Evolutionary conservation across 2,888 invertebrate species (phyloP), one percentile per base, ranked within the genome.

Genomic region (Margaritifera margaritifera): DNA sequence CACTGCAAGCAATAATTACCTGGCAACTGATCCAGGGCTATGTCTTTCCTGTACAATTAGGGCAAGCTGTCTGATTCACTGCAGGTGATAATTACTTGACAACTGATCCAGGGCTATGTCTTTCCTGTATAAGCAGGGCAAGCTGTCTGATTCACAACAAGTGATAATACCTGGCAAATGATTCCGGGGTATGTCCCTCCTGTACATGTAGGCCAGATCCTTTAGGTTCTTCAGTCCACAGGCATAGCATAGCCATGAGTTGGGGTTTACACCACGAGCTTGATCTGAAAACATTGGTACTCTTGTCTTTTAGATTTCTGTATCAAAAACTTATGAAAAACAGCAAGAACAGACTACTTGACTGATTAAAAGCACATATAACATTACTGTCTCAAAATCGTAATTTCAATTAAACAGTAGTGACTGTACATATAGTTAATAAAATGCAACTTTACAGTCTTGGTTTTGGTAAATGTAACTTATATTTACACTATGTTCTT

Each of bases 141-240:
- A 42, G 31, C 31, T 31, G 31, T 31, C 31, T 31, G 31, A 31
- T 31, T 31, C 2, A 42, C 31, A 31, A 11, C 42, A 42, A 42
- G 15, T 42, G 15, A 4, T 15, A 42, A 66, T 70, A 86, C 86
- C 83, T 66, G 89, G 87, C 31, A 89, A 77, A 52, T 86, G 79
- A n/a, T 81, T 76, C 55, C 69, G 73, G n/a, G 87, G 83, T 54
- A 88, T 84, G 61, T 79, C 79, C n/a, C 64, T 77, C 22, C 88
- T 80, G 71, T 83, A 89, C 66, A 80, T 81, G 68, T 88, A 87
- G 15, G 85, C 88, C 27, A 88, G 71, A 53, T 87, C 83, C 63
- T 79, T 81, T 68, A 88, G 86, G 54, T 79, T 81, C 27, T 77
- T 74, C 54, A 86, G 60, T 11, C 81, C 89, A 81, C 89, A 89